Base-by-base conservation (phyloP, 2,888 invertebrate genomes). In the Leptogaster cylindrica region DNA sequence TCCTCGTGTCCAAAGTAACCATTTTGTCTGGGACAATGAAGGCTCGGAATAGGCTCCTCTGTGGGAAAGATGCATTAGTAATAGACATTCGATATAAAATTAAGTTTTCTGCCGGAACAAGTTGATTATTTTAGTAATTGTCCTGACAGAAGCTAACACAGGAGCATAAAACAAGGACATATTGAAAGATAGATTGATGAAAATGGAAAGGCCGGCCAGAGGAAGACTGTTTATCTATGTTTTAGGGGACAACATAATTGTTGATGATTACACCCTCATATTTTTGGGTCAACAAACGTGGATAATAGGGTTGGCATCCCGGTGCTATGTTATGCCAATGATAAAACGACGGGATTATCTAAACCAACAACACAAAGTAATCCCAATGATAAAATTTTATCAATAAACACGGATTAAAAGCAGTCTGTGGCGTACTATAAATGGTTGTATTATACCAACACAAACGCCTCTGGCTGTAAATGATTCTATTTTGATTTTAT, bases 1-100 rank as follows among this genome's bases (percentile, higher is more conserved):
- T 93, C 89, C 75, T 90, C 89, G 78, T 94, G 93, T 0, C 89
- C 88, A 81, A 94, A 95, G 82, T 94, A 93, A 5, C 95, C 95
- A 78, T 95, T 89, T 78, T 88, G 88, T 58, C 94, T 87, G 0
- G 88, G 89, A 76, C 95, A 95, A 78, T 94, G 88, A 27, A 84
- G 77, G 0, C 87, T 83, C 0, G 92, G 86, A 70, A 87, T 87
- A 0, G 94, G 92, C 0, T 84, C 82, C 81, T 92, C 92, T 92
- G 82, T 61, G 76, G 76, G 66, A 66, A 14, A 27, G 12, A 39
- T 16, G 51, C 25, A 51, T 51, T 51, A 51, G 27, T 12, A 16
- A 23, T 23, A 39, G 58, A 39, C 16, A 58, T 58, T 39, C 16
- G 39, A 58, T 18, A 39, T 23, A 58, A 39, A 58, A 52, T 18